phyloP scores from a whole-genome alignment of 2,888 invertebrate genomes.

The Drosophila lacicola region DNA sequence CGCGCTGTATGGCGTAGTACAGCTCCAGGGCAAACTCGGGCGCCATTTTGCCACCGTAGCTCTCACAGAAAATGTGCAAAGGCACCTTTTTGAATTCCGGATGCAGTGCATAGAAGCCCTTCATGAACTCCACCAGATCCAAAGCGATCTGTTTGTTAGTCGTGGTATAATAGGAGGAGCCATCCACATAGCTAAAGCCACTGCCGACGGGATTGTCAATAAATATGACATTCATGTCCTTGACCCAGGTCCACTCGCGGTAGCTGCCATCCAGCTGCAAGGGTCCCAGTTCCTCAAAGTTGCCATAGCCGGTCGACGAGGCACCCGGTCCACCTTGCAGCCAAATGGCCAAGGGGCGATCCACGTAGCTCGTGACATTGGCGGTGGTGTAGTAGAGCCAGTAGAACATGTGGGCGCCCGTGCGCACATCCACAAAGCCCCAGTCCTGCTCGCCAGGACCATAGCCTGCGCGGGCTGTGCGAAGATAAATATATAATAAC shows the following conservation, averaged over 20 bases:
- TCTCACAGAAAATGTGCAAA: slow-evolving; percentile 94
- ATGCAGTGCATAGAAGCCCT: slow-evolving; percentile 88
- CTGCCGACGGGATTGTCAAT: slow-evolving; percentile 96
- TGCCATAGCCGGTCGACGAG: slow-evolving; percentile 93
- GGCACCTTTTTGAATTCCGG: slow-evolving; percentile 90
- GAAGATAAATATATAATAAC: slow-evolving; percentile 1
- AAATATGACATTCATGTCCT: slow-evolving; percentile 92
- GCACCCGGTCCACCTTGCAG: slow-evolving; percentile 94
- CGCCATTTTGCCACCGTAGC: slow-evolving; percentile 97
- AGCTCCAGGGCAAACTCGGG: slow-evolving; percentile 90
- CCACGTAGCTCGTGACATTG: slow-evolving; percentile 87
- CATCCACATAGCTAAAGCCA: slow-evolving; percentile 93
- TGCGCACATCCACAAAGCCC: slow-evolving; percentile 90
- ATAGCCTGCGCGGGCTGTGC: slow-evolving; percentile 84
- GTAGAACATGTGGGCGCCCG: slow-evolving; percentile 93
- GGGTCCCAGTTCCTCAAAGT: slow-evolving; percentile 94
- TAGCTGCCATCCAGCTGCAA: slow-evolving; percentile 88
- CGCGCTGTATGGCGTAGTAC: slow-evolving; percentile 88
- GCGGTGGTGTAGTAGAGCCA: slow-evolving; percentile 93
- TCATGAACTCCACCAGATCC: slow-evolving; percentile 91
- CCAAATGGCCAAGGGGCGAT: slow-evolving; percentile 93
- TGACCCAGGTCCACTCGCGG: slow-evolving; percentile 92
- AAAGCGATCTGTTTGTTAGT: slow-evolving; percentile 89
- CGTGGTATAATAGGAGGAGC: slow-evolving; percentile 85
- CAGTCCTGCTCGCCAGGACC: slow-evolving; percentile 90